Evolutionary conservation across 2,888 invertebrate genomes (phyloP).

Genomic region (Alentia gelatinosa): DNA sequence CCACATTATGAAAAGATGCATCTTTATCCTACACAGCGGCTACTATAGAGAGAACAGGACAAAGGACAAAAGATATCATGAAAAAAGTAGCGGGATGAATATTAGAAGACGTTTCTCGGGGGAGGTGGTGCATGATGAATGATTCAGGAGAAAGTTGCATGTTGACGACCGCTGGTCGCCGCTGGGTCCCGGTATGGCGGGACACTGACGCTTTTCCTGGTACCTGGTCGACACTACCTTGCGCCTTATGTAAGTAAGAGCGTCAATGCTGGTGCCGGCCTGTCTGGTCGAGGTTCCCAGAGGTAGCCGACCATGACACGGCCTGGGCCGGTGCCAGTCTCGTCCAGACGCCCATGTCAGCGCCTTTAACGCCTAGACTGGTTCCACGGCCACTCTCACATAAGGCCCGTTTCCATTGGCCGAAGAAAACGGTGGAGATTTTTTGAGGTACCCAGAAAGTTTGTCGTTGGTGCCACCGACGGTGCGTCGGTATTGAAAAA

Average conservation of each 20-base stretch:
- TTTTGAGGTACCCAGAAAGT: too few species aligned
- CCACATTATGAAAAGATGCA: not conserved
- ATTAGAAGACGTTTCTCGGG: not conserved
- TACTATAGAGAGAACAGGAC: not conserved
- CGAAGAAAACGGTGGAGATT: too few species aligned
- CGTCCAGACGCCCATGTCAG: not conserved
- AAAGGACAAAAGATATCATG: not conserved
- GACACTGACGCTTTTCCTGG: not conserved
- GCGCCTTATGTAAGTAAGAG: slow-evolving; percentile 19
- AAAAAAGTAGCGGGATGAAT: not conserved
- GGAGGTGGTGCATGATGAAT: slow-evolving; percentile 5
- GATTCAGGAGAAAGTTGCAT: slow-evolving; percentile 5
- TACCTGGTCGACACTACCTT: not conserved
- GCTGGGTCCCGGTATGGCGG: not conserved
- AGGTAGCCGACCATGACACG: not conserved
- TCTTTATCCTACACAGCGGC: not conserved
- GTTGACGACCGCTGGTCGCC: not conserved
- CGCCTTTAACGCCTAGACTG: not conserved
- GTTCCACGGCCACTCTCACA: too few species aligned
- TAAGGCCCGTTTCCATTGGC: too few species aligned
- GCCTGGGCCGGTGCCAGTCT: not conserved
- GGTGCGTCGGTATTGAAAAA: too few species aligned
- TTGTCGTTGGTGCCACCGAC: too few species aligned
- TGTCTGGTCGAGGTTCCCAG: slow-evolving; percentile 9
- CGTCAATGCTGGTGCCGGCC: not conserved